Evolutionary conservation across 2,797 vertebrate genomes (phyloP).

Genomic region (Myotis findleyi): DNA sequence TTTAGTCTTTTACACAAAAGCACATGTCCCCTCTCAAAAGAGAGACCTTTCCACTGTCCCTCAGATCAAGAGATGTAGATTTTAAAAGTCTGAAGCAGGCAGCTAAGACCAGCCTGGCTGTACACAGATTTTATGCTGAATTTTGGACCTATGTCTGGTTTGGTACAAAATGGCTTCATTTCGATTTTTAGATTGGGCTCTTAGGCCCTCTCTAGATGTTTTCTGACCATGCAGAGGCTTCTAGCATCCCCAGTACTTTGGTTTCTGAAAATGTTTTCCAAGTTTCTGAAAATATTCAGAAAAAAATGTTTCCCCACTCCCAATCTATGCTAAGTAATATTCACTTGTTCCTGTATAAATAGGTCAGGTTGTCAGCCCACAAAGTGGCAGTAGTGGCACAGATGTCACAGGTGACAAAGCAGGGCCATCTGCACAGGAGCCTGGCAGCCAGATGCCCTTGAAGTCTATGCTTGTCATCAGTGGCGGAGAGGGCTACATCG

Average conservation of each 20-base stretch:
- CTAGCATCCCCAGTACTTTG: not conserved
- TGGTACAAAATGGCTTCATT: conserved; percentile 17
- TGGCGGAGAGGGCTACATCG: conserved; percentile 98
- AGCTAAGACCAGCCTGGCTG: not conserved
- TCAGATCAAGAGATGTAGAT: not conserved
- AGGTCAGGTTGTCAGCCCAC: conserved; percentile 93
- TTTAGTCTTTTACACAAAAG: not conserved
- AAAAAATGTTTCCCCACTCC: not conserved
- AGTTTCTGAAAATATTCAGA: not conserved
- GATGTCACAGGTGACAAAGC: conserved; percentile 88
- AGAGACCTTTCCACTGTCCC: not conserved
- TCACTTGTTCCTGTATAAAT: conserved; percentile 61
- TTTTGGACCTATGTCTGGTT: not conserved
- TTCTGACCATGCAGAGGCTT: not conserved
- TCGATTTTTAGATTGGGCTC: not conserved
- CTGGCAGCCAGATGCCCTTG: conserved; percentile 87
- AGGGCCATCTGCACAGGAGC: conserved; percentile 85
- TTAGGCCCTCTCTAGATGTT: not conserved
- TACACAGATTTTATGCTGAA: not conserved
- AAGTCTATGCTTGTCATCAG: conserved; percentile 97
- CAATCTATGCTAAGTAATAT: not conserved
- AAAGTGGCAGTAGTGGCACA: conserved; percentile 85
- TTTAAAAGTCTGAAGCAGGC: not conserved
- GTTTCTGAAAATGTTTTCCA: conserved; percentile 23
- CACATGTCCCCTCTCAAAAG: not conserved